Percentiles rank a stretch among this genome's conserved stretches.
Conservation (phyloP, 2,113 vertebrate genomes). For the Telmatochromis sp. region DNA sequence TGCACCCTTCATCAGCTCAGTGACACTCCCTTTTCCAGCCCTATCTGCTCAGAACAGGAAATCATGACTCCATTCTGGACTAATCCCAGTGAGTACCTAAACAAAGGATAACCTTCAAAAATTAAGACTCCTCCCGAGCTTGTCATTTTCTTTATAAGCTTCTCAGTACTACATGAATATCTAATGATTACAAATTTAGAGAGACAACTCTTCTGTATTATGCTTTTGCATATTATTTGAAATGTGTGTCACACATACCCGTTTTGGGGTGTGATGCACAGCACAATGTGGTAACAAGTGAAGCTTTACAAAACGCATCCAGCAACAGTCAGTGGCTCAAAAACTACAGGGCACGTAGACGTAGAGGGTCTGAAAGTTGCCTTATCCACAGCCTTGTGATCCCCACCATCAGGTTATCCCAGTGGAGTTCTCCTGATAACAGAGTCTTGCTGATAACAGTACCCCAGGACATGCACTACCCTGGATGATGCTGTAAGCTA, state of each 20-base stretch:
- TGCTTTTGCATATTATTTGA: background rate
- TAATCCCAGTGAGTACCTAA: slow-evolving; percentile 57
- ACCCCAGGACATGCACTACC: slow-evolving; percentile 21
- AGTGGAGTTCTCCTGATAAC: slow-evolving; percentile 62
- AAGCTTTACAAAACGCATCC: background rate
- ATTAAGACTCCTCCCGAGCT: slow-evolving; percentile 22
- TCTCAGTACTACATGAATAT: background rate
- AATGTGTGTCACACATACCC: background rate
- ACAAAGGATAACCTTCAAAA: background rate
- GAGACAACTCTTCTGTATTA: background rate
- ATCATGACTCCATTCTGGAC: slow-evolving; percentile 63
- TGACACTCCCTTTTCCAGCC: slow-evolving; percentile 11
- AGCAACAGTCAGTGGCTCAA: background rate
- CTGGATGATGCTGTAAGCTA: slow-evolving; percentile 39
- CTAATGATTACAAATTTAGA: background rate
- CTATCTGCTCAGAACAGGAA: slow-evolving; percentile 66
- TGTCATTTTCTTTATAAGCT: background rate
- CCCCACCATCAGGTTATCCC: slow-evolving; percentile 52
- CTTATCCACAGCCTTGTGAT: slow-evolving; percentile 48
- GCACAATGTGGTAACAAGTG: background rate
- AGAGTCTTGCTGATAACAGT: slow-evolving; percentile 51
- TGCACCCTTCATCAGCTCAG: slow-evolving; percentile 32
- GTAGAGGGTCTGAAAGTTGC: slow-evolving; percentile 29
- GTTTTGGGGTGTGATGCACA: background rate
- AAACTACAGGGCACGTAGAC: slow-evolving; percentile 25